A percentile compares a stretch with the other conserved stretches of the same genome.
Evolutionary conservation across 2,797 vertebrate species (phyloP).

Genomic region (Moxostoma hubbsi): DNA sequence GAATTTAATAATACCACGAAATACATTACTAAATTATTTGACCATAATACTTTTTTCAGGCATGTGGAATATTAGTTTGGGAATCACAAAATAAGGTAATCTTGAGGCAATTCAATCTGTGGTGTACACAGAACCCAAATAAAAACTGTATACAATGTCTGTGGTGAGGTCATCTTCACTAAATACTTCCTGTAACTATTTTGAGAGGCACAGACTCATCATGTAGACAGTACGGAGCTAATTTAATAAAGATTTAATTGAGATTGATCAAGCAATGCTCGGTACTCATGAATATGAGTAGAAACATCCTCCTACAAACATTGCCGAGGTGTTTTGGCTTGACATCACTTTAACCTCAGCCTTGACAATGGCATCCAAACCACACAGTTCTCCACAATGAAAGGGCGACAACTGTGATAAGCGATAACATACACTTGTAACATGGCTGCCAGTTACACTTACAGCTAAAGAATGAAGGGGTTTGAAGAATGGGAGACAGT

Average conservation of each 20-base stretch:
- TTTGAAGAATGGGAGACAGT: background rate
- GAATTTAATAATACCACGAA: no score
- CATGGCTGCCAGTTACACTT: background rate
- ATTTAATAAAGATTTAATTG: conserved; percentile 5
- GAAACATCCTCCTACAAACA: background rate
- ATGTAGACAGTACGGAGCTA: background rate
- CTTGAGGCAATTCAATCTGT: background rate
- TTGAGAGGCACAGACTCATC: background rate
- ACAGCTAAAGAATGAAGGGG: conserved; percentile 17
- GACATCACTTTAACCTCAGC: conserved; percentile 16
- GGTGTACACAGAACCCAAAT: background rate
- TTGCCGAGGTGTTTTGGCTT: conserved; percentile 1
- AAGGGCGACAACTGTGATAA: background rate
- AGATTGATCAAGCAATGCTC: background rate
- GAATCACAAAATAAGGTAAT: background rate
- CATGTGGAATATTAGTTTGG: background rate
- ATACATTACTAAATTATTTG: no score
- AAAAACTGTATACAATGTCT: background rate
- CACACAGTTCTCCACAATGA: conserved; percentile 5
- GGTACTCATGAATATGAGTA: conserved; percentile 1
- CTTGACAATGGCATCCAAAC: conserved; percentile 24
- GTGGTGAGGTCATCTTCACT: background rate
- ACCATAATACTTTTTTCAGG: background rate
- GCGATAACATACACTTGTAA: background rate
- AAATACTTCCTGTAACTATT: background rate